Conservation (phyloP, 2,797 vertebrate species). For the Pogonophryne albipinna region DNA sequence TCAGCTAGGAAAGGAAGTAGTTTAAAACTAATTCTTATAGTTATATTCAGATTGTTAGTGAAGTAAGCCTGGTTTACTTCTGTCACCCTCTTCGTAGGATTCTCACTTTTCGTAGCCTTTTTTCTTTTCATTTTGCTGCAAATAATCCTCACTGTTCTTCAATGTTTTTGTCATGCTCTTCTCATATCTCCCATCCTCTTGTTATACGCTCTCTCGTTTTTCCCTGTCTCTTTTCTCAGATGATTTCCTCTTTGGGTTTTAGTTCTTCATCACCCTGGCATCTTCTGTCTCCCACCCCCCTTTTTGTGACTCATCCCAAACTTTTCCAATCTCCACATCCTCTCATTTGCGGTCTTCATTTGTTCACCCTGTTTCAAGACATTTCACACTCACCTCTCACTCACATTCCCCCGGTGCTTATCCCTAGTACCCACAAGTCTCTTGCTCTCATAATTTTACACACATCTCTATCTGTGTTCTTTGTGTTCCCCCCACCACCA, state of each 20-base stretch:
- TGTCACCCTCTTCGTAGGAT: constrained; percentile 28
- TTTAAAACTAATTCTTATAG: constrained; percentile 47
- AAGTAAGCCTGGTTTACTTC: constrained; percentile 43
- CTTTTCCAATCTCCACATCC: constrained; percentile 40
- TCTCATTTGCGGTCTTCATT: constrained; percentile 60
- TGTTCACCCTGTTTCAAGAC: constrained; percentile 49
- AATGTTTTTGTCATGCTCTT: constrained; percentile 33
- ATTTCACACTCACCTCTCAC: constrained; percentile 41
- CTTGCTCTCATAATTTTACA: constrained; percentile 44
- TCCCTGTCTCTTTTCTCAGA: constrained; percentile 18
- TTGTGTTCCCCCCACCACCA: constrained; percentile 25
- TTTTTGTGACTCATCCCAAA: constrained; percentile 38
- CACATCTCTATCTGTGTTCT: constrained; percentile 41
- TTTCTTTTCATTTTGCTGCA: constrained; percentile 37
- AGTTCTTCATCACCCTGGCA: constrained; percentile 36
- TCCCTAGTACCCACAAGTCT: constrained; percentile 29
- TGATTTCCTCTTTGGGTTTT: constrained; percentile 43
- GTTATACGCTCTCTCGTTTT: background rate
- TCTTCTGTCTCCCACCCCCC: constrained; percentile 16
- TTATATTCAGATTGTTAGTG: constrained; percentile 28
- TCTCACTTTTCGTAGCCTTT: constrained; percentile 30
- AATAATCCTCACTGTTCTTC: constrained; percentile 30
- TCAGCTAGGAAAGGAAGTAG: constrained; percentile 21
- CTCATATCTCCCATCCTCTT: constrained; percentile 28
- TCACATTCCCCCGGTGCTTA: constrained; percentile 48